phyloP scores from a whole-genome alignment of 2,888 invertebrate species.

The Polietes domitor region DNA sequence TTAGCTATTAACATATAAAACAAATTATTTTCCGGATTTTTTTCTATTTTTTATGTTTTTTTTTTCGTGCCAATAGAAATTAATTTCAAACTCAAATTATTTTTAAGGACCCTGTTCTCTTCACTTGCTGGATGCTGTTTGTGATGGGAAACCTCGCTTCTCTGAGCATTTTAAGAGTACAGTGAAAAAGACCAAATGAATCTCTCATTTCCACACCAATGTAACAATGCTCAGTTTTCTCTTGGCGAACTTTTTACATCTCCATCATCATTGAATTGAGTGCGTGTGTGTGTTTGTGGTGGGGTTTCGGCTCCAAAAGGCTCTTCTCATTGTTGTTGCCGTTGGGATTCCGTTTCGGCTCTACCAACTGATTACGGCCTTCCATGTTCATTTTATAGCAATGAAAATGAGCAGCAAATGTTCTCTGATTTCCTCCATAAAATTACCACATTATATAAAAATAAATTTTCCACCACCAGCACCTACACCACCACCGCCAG shows the following conservation, averaged over 20 bases:
- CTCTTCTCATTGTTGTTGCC: not conserved
- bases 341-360: not conserved
- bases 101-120: no score
- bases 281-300: no score
- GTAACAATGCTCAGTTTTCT: not conserved
- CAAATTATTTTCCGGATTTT: no score
- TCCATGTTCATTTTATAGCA: conserved; percentile 13
- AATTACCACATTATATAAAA: conserved; percentile 63
- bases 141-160: not conserved
- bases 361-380: conserved; percentile 3
- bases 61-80: no score
- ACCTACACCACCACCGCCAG: not conserved
- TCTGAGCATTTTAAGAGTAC: conserved; percentile 23
- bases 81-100: no score
- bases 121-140: no score
- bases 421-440: conserved; percentile 66
- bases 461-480: conserved; percentile 29
- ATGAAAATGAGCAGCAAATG: conserved; percentile 57
- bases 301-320: conserved; percentile 26
- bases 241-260: conserved; percentile 28
- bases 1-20: no score
- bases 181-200: conserved; percentile 8
- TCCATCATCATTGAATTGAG: conserved; percentile 58
- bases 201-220: not conserved
- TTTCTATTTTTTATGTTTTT: no score